Evolutionary conservation across 2,113 vertebrate species (phyloP).

Genomic region (Peromyscus polionotus): DNA sequence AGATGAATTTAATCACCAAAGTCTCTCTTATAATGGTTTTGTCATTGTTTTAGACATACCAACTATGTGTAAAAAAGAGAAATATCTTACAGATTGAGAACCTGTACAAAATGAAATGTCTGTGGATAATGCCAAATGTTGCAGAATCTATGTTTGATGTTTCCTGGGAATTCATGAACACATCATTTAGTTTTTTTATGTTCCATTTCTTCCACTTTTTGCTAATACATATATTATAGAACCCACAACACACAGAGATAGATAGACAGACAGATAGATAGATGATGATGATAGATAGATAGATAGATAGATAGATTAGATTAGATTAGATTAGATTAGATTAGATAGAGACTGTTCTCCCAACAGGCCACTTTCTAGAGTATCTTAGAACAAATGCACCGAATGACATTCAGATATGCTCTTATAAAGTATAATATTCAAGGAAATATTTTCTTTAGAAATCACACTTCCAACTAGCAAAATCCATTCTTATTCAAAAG

Average conservation of each 20-base stretch:
- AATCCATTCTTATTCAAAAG: background rate
- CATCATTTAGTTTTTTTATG: background rate
- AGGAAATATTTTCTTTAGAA: constrained; percentile 24
- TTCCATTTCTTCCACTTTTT: background rate
- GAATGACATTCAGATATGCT: background rate
- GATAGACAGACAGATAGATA: background rate
- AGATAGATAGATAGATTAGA: background rate
- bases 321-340: too few species aligned
- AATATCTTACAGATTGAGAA: background rate
- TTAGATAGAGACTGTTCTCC: background rate
- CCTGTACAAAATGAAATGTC: background rate
- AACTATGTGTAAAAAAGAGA: background rate
- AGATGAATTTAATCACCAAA: background rate
- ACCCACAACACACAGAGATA: background rate
- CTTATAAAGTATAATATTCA: background rate
- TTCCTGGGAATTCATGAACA: background rate
- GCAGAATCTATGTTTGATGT: background rate
- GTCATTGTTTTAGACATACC: background rate
- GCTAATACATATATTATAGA: background rate
- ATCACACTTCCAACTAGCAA: background rate
- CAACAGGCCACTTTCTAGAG: background rate
- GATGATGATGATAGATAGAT: background rate
- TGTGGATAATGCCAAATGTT: background rate
- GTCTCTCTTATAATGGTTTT: background rate
- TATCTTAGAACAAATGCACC: background rate